These are phyloP conservation scores for Pithecia hirsuta DNA, from an alignment of 2,797 vertebrate species.

Conservation along the genomic window DNA sequence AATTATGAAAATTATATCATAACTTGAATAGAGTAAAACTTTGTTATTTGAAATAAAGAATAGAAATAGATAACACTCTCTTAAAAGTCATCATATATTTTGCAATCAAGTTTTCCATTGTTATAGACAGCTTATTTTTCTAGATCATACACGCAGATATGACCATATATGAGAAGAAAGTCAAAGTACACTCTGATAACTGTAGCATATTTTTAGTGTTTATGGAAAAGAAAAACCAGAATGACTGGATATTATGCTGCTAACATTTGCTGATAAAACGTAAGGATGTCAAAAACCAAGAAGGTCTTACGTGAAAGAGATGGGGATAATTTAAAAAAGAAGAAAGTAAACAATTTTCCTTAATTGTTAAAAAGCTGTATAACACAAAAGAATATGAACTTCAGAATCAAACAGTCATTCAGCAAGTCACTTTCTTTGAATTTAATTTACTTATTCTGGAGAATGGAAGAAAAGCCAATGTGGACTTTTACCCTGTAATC, in stretches of 20 bases:
- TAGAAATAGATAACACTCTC: not conserved
- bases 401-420: not conserved
- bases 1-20: not conserved
- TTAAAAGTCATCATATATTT: not conserved
- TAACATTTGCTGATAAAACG: not conserved
- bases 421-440: not conserved
- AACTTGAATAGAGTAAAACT: conserved; percentile 7
- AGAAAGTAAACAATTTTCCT: not conserved
- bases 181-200: not conserved
- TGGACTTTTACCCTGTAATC: not conserved
- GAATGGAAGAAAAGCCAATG: not conserved
- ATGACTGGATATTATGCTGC: not conserved
- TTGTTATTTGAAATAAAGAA: not conserved
- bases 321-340: not conserved
- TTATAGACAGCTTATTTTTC: not conserved
- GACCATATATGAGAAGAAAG: not conserved
- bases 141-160: not conserved
- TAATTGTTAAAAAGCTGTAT: not conserved
- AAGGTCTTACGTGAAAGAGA: not conserved
- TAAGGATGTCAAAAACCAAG: not conserved
- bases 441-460: not conserved
- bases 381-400: not conserved
- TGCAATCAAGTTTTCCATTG: not conserved
- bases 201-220: not conserved
- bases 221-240: not conserved